Evolutionary conservation across 1,140 invertebrate genomes (phyloP).

Genomic region (Holcopasites calliopsidis): DNA sequence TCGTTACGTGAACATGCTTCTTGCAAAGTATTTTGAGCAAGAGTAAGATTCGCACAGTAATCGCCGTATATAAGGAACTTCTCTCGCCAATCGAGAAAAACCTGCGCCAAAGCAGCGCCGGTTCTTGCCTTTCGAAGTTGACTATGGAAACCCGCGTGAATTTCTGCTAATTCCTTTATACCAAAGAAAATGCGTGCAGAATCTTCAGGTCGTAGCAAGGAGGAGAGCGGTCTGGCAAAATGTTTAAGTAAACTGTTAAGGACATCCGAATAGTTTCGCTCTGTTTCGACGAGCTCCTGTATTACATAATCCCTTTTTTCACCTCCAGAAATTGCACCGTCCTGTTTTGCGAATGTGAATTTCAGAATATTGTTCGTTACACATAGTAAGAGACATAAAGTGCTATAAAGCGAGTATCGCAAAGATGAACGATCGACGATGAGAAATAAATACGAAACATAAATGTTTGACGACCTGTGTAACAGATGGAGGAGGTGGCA

Average conservation of each 20-base stretch:
- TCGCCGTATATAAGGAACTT: slow-evolving; percentile 96
- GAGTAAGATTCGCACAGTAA: slow-evolving; percentile 95
- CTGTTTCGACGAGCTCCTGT: slow-evolving; percentile 96
- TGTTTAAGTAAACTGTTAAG: slow-evolving; percentile 91
- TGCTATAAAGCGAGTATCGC: slow-evolving; percentile 8
- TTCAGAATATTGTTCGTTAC: neutral
- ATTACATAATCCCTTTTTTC: slow-evolving; percentile 98
- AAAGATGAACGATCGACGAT: neutral
- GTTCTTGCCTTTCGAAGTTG: slow-evolving; percentile 87
- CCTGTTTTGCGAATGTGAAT: slow-evolving; percentile 44
- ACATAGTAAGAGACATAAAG: neutral
- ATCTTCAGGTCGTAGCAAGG: slow-evolving; percentile 87
- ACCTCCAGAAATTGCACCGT: slow-evolving; percentile 78
- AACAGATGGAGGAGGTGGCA: slow-evolving; percentile 75
- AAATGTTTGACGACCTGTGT: slow-evolving; percentile 74
- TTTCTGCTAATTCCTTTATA: slow-evolving; percentile 93
- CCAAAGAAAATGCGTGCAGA: slow-evolving; percentile 91
- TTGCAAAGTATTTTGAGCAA: slow-evolving; percentile 88
- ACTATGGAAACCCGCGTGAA: slow-evolving; percentile 90
- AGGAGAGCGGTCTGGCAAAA: slow-evolving; percentile 89
- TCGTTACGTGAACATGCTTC: slow-evolving; percentile 86
- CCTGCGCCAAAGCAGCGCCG: slow-evolving; percentile 79
- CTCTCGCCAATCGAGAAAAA: slow-evolving; percentile 94
- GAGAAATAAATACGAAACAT: slow-evolving; percentile 37
- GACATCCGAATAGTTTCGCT: slow-evolving; percentile 97